A percentile compares a stretch with the other conserved stretches of the same genome.
phyloP scores from a whole-genome alignment of 2,888 invertebrate genomes.

The Fabriciana adippe region DNA sequence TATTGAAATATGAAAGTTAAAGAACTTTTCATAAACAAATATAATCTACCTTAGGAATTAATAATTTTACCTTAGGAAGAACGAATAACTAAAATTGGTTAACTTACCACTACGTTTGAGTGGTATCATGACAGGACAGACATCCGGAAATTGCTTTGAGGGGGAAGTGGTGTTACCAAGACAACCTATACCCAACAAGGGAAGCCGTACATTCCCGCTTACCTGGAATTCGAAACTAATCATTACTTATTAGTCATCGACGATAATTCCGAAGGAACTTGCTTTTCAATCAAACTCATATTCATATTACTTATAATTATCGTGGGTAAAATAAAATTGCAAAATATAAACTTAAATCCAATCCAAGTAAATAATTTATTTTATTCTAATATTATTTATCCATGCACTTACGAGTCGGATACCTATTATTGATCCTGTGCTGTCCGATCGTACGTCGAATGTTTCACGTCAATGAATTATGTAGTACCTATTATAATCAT shows the following conservation, averaged over 20 bases:
- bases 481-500: too few species aligned
- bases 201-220: conserved; percentile 58
- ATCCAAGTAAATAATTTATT: too few species aligned
- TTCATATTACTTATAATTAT: too few species aligned
- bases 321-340: too few species aligned
- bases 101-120: conserved; percentile 39
- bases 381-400: too few species aligned
- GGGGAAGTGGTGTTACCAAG: conserved; percentile 64
- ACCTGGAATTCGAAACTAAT: conserved; percentile 40
- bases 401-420: too few species aligned
- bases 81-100: conserved; percentile 35
- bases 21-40: background rate
- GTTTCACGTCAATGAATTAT: too few species aligned
- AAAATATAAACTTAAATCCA: too few species aligned
- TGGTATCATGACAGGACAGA: conserved; percentile 46
- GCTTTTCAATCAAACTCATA: too few species aligned
- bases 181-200: conserved; percentile 69
- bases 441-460: too few species aligned
- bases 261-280: background rate
- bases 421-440: too few species aligned
- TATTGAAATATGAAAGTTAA: background rate
- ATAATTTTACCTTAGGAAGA: conserved; percentile 24
- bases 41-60: conserved; percentile 13
- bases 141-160: conserved; percentile 71
- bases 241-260: conserved; percentile 43